phyloP scores from a whole-genome alignment of 2,113 vertebrate species.

The Collichthys lucidus region DNA sequence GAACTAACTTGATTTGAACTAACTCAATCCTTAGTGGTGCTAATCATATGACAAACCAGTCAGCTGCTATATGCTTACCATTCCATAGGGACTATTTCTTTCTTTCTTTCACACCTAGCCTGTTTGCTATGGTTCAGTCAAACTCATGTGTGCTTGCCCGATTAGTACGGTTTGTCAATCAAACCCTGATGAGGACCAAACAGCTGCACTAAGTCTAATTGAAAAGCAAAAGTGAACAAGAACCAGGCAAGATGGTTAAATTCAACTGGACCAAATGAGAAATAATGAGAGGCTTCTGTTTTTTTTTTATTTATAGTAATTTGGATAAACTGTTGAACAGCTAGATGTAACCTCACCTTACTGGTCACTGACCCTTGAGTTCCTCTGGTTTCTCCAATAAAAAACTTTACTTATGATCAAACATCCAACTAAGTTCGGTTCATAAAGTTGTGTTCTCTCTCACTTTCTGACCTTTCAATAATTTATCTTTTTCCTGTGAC shows the following conservation, averaged over 20 bases:
- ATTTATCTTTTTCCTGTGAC: constrained; percentile 7
- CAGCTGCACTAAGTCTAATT: background rate
- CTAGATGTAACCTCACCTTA: background rate
- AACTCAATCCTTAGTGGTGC: background rate
- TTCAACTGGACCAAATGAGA: too few relatives aligned
- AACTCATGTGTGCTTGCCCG: background rate
- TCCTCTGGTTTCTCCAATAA: background rate
- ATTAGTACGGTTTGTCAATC: background rate
- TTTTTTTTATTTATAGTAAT: too few relatives aligned
- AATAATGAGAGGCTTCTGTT: too few relatives aligned
- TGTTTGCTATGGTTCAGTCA: background rate
- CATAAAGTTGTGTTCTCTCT: background rate
- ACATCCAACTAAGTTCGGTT: background rate
- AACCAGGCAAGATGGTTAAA: too few relatives aligned
- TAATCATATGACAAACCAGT: background rate
- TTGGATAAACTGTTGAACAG: background rate
- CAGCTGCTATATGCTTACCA: background rate
- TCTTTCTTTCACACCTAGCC: background rate
- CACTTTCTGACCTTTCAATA: constrained; percentile 1
- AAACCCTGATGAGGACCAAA: background rate
- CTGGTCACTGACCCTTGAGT: background rate
- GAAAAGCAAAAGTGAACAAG: too few relatives aligned
- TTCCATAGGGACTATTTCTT: background rate
- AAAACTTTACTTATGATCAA: background rate
- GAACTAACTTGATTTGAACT: background rate